These are phyloP conservation scores for Tychaedon coryphoeus DNA, from an alignment of 2,113 vertebrate genomes.

Conservation along the genomic window DNA sequence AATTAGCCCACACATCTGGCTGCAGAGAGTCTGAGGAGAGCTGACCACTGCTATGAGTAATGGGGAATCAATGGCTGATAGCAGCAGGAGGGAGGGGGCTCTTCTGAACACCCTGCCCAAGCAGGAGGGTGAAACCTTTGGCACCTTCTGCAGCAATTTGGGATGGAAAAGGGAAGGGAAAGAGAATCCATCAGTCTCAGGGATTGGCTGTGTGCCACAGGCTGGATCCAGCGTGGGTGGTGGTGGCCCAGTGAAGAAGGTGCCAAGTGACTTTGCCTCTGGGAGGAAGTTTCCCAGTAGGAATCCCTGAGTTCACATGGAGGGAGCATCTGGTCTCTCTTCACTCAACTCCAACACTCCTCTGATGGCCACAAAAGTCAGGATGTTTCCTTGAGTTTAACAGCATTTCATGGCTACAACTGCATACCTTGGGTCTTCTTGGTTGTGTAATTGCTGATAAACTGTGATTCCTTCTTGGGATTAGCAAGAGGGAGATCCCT, in stretches of 20 bases:
- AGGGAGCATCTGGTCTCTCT: not conserved
- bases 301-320: not conserved
- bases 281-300: not conserved
- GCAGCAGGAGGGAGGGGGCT: not conserved
- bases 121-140: not conserved
- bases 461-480: not conserved
- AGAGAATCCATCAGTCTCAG: not conserved
- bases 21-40: not conserved
- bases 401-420: not conserved
- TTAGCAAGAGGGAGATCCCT: not conserved
- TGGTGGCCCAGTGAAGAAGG: not conserved
- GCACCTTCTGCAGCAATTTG: not conserved
- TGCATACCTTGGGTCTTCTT: not conserved
- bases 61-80: not conserved
- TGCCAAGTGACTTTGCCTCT: not conserved
- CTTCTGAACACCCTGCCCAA: not conserved
- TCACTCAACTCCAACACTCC: not conserved
- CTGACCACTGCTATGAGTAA: not conserved
- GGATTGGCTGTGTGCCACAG: not conserved
- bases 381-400: not conserved
- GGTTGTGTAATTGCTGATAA: not conserved
- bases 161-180: not conserved
- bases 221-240: not conserved
- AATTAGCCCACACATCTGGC: slow-evolving; percentile 35
- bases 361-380: not conserved